phyloP scores from a whole-genome alignment of 2,888 invertebrate species.

The Athalia circularis region DNA sequence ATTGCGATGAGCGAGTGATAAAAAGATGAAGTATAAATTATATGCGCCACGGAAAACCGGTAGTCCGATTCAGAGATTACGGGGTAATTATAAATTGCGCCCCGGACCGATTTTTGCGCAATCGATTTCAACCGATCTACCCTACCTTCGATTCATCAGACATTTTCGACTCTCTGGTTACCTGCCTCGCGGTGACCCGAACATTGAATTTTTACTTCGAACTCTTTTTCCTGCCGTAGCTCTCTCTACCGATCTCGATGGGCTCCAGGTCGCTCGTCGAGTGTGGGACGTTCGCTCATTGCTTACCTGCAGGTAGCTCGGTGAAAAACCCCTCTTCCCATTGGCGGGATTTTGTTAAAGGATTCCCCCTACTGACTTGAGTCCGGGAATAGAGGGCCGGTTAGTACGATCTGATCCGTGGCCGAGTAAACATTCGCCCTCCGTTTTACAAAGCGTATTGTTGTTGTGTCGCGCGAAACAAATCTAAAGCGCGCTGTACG shows the following conservation, averaged over 20 bases:
- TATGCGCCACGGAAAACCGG: too few relatives aligned
- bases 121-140: too few relatives aligned
- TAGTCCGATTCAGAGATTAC: too few relatives aligned
- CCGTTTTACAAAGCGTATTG: neutral
- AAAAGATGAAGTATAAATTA: too few relatives aligned
- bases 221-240: neutral
- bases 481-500: neutral
- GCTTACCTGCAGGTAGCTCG: neutral
- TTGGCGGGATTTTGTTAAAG: conserved; percentile 41
- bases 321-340: conserved; percentile 10
- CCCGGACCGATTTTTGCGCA: too few relatives aligned
- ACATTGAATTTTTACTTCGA: too few relatives aligned
- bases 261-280: neutral
- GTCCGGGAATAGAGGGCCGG: conserved; percentile 30
- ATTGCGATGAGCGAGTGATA: too few relatives aligned
- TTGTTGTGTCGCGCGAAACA: neutral
- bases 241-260: neutral
- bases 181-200: too few relatives aligned
- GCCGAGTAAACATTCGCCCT: conserved; percentile 38
- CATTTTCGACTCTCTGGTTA: too few relatives aligned
- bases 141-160: too few relatives aligned
- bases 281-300: neutral
- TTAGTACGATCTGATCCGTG: conserved; percentile 44
- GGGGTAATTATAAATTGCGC: too few relatives aligned
- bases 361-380: conserved; percentile 4